Evolutionary conservation across 2,888 invertebrate genomes (phyloP), one percentile per base, ranked within the genome.

Genomic region (Polymixis lichenea): DNA sequence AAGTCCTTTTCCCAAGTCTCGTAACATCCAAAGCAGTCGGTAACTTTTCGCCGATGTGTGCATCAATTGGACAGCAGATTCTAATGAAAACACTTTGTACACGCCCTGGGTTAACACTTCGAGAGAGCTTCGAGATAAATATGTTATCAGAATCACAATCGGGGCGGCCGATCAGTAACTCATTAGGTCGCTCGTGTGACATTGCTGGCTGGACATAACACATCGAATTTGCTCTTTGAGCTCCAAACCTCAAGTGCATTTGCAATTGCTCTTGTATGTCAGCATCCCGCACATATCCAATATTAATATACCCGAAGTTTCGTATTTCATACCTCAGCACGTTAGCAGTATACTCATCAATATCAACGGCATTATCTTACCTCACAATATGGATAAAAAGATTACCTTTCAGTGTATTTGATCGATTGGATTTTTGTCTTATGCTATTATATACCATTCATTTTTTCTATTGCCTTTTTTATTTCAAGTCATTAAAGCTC

Each of bases 71-170:
- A 28, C 11, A 2, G 56, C 0, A 77, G 32, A 61, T 66, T 51
- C 43, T 7, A 25, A 49, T 43, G 66, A 17, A 53, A 62, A 70
- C 53, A 72, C 19, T 65, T 72, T 43, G 32, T 46, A 69, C 56
- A 62, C 56, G 2, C 9, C 13, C 8, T 13, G 22, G 11, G 58
- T 69, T 70, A 83, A 46, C 60, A 28, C 43, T 19, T 49, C 22
- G 38, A 51, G 71, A 56, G 62, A 69, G 72, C 46, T 72, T 53
- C 25, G 68, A 66, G 49, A 62, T 75, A 64, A 77, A 75, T 73
- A 46, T 65, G 68, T 83, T 77, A 85, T 71, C 73, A 28, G 61
- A 73, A 72, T 80, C 60, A 58, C 75, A 61, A 53, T n/a, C 56
- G 25, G 46, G 32, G 15, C 46, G 43, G 49, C 38, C 22, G 38